These are phyloP conservation scores for Hydrolagus affinis DNA, from an alignment of 2,113 vertebrate species.

Conservation along the genomic window DNA sequence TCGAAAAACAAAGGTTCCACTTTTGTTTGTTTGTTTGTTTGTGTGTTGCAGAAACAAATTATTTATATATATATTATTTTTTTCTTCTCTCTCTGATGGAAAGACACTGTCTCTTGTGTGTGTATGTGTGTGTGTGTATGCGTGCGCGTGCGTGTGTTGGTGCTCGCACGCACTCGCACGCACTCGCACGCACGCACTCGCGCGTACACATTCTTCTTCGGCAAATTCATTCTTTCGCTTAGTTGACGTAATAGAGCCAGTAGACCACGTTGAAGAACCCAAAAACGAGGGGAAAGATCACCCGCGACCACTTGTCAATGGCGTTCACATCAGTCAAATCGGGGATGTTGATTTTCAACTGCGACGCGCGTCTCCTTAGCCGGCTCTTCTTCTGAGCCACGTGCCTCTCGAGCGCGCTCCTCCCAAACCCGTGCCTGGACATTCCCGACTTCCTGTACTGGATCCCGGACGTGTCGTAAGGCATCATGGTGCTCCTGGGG, in stretches of 20 bases:
- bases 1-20: conserved; percentile 57
- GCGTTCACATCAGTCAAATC: conserved; percentile 98
- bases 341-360: conserved; percentile 92
- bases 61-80: too few species aligned
- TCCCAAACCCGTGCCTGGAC: conserved; percentile 82
- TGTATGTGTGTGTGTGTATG: too few species aligned
- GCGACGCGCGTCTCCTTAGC: conserved; percentile 84
- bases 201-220: conserved; percentile 45
- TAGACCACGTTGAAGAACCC: conserved; percentile 96
- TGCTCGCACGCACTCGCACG: too few species aligned
- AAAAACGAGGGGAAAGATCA: conserved; percentile 96
- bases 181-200: too few species aligned
- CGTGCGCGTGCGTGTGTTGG: too few species aligned
- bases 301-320: conserved; percentile 95
- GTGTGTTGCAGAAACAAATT: conserved; percentile 70
- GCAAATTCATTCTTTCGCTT: conserved; percentile 57
- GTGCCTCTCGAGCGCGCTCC: conserved; percentile 81
- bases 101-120: conserved; percentile 55
- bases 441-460: conserved; percentile 90
- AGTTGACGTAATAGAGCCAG: conserved; percentile 98
- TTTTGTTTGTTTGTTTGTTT: too few species aligned
- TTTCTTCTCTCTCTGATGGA: conserved; percentile 49
- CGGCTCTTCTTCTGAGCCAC: conserved; percentile 91
- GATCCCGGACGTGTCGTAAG: conserved; percentile 83
- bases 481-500: conserved; percentile 86